phyloP scores from a whole-genome alignment of 2,113 vertebrate species.

The Sphyrna mokarran region DNA sequence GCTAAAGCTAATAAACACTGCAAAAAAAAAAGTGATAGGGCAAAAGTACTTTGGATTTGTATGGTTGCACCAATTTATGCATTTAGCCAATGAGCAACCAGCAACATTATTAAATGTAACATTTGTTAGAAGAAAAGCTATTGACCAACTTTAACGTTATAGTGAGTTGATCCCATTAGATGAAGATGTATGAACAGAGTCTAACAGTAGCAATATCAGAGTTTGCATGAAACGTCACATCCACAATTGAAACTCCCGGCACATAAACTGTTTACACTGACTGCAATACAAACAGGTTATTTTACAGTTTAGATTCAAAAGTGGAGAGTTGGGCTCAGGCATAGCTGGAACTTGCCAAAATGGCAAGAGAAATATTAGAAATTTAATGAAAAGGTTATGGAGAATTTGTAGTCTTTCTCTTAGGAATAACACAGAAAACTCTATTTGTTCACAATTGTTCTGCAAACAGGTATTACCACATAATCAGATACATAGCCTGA shows the following conservation, averaged over 20 bases:
- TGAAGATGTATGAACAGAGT: not conserved
- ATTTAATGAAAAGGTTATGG: not conserved
- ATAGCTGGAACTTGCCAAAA: not conserved
- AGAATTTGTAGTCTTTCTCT: not conserved
- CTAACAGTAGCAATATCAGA: not conserved
- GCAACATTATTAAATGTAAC: not conserved
- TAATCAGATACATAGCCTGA: not conserved
- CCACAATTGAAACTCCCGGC: not conserved
- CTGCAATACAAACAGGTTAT: not conserved
- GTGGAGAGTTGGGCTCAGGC: not conserved
- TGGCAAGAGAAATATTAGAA: not conserved
- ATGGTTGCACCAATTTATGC: not conserved
- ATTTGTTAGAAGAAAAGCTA: not conserved
- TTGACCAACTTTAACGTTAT: not conserved
- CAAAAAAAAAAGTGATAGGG: not conserved
- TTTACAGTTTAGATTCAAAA: not conserved
- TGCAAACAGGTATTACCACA: not conserved
- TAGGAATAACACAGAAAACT: not conserved
- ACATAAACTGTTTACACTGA: not conserved
- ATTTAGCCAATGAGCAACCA: not conserved
- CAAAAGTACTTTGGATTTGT: not conserved
- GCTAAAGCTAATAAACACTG: not conserved
- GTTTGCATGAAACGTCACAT: not conserved
- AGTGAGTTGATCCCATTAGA: not conserved
- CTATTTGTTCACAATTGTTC: not conserved